Percentiles rank a stretch among this genome's conserved stretches.
These are phyloP conservation scores for Archips crataeganus DNA, from an alignment of 2,888 invertebrate species.

Conservation along the genomic window DNA sequence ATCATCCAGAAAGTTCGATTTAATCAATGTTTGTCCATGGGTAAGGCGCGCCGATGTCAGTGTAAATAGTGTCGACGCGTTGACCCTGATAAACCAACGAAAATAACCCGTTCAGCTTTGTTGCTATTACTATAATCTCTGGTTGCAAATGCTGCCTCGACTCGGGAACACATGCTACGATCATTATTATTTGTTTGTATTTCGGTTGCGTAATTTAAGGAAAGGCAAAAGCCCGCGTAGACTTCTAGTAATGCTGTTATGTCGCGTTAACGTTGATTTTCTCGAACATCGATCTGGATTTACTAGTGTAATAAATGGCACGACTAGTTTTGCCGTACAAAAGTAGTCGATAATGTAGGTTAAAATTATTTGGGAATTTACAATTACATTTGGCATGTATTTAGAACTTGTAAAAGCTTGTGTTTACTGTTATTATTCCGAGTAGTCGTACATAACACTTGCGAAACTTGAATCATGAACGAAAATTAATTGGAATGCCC, in stretches of 20 bases:
- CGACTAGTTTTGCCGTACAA: no score
- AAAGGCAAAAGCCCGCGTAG: background rate
- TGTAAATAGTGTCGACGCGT: slow-evolving; percentile 55
- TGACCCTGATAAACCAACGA: slow-evolving; percentile 78
- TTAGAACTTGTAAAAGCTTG: slow-evolving; percentile 3
- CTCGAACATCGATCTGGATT: background rate
- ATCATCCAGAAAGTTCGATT: slow-evolving; percentile 38
- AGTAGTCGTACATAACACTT: slow-evolving; percentile 11
- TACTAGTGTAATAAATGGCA: background rate
- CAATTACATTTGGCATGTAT: background rate
- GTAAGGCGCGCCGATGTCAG: slow-evolving; percentile 45
- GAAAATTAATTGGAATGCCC: slow-evolving; percentile 31
- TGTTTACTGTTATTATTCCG: background rate
- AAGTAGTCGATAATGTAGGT: no score
- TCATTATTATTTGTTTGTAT: slow-evolving; percentile 28
- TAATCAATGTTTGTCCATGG: slow-evolving; percentile 44
- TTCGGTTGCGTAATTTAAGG: slow-evolving; percentile 25
- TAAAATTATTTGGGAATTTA: background rate
- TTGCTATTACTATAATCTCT: slow-evolving; percentile 61
- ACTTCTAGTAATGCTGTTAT: background rate
- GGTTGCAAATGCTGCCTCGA: slow-evolving; percentile 59
- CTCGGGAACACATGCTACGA: slow-evolving; percentile 40
- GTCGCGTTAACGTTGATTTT: background rate
- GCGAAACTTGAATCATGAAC: slow-evolving; percentile 30
- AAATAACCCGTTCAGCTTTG: slow-evolving; percentile 73